phyloP scores from a whole-genome alignment of 2,888 invertebrate genomes.

The Hermaeophaga mercurialis region DNA sequence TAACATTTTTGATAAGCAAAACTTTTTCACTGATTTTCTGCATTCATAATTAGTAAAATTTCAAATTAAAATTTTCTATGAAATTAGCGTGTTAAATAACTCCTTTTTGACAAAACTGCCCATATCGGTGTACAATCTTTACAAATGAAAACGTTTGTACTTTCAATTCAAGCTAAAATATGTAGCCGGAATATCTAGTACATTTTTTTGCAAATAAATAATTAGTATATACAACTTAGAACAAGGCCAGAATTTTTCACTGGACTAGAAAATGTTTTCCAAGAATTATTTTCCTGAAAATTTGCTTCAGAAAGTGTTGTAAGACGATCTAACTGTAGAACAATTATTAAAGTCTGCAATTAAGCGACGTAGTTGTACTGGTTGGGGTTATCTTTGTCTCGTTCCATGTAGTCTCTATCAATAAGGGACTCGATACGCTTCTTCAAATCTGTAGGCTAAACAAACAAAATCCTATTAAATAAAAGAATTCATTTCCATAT shows the following conservation, averaged over 20 bases:
- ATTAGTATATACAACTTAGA: constrained; percentile 37
- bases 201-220: constrained; percentile 11
- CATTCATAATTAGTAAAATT: too few species aligned
- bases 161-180: constrained; percentile 1
- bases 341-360: constrained; percentile 43
- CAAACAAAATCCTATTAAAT: too few species aligned
- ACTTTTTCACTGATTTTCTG: too few species aligned
- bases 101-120: neutral
- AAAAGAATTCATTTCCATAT: too few species aligned
- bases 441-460: constrained; percentile 95
- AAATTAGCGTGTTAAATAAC: constrained; percentile 9
- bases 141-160: constrained; percentile 2
- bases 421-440: constrained; percentile 98
- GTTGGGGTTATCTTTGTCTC: constrained; percentile 97
- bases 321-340: constrained; percentile 27
- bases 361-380: constrained; percentile 99
- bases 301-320: constrained; percentile 28
- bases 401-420: constrained; percentile 98
- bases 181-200: neutral
- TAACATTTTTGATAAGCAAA: too few species aligned
- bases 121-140: neutral
- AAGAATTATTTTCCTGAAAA: too few species aligned
- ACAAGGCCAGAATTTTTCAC: constrained; percentile 36
- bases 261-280: constrained; percentile 46
- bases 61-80: too few species aligned